Conservation (phyloP, 2,113 vertebrate genomes). For the Phylloscopus trochilus region DNA sequence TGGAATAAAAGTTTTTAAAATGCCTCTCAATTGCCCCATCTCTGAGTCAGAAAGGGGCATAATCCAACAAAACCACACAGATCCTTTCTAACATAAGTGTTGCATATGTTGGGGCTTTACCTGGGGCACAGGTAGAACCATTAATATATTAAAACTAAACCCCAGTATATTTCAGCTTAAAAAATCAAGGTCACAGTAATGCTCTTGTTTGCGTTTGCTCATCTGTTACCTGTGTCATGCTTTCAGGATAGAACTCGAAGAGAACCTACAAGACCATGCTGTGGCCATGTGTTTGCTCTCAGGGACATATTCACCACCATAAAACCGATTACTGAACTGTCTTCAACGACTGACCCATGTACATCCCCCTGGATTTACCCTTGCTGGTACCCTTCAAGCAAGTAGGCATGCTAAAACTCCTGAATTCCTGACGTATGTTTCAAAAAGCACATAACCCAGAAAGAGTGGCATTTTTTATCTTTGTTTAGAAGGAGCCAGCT, state of each 20-base stretch:
- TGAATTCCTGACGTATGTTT: background rate
- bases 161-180: fast-evolving
- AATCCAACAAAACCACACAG: no score
- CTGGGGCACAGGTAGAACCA: background rate
- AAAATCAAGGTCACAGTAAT: background rate
- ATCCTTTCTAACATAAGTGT: background rate
- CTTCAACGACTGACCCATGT: background rate
- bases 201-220: background rate
- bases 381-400: background rate
- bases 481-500: background rate
- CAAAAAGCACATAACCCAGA: background rate
- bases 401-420: background rate
- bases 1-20: no score
- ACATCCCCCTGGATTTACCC: background rate
- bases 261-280: background rate
- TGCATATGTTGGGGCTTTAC: background rate
- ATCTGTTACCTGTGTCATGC: fast-evolving
- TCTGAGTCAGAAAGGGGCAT: no score
- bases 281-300: background rate
- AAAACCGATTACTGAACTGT: background rate
- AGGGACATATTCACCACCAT: background rate
- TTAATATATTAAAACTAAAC: background rate
- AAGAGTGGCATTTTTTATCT: background rate
- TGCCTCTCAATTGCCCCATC: no score
- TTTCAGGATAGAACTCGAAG: background rate